Evolutionary conservation across 2,888 invertebrate species (phyloP).

Genomic region (Caenorhabditis sp.): DNA sequence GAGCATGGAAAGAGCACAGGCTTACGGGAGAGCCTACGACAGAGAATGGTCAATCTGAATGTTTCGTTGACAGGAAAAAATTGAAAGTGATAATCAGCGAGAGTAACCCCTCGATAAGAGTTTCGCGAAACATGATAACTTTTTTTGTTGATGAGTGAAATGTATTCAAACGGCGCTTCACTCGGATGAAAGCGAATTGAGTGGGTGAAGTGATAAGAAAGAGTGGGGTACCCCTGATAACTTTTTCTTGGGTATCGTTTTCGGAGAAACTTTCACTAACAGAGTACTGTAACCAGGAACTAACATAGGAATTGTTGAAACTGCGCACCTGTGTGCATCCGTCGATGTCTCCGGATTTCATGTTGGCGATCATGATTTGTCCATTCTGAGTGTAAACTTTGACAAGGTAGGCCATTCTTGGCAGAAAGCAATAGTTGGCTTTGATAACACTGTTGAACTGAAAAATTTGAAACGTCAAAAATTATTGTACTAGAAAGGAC

Average conservation of each 20-base stretch:
- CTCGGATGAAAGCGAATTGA: conserved; percentile 62
- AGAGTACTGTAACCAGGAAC: conserved; percentile 38
- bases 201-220: conserved; percentile 56
- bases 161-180: conserved; percentile 33
- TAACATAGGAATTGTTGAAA: conserved; percentile 64
- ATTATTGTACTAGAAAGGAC: background rate
- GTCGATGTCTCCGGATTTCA: conserved; percentile 54
- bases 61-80: conserved; percentile 61
- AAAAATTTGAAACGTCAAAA: conserved; percentile 28
- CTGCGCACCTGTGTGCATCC: conserved; percentile 66
- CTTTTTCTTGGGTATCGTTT: conserved; percentile 12
- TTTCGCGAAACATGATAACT: conserved; percentile 41
- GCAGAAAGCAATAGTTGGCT: conserved; percentile 53
- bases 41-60: conserved; percentile 56
- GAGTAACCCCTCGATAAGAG: conserved; percentile 34
- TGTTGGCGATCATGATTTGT: conserved; percentile 41
- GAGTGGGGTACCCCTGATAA: conserved; percentile 34
- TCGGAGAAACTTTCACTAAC: background rate
- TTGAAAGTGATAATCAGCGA: conserved; percentile 48
- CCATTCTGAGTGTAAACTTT: conserved; percentile 50
- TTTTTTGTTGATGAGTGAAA: conserved; percentile 53
- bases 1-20: conserved; percentile 29
- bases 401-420: conserved; percentile 57
- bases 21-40: conserved; percentile 20
- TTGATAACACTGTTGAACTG: conserved; percentile 63